These are phyloP conservation scores for Sylvia atricapilla DNA, from an alignment of 2,113 vertebrate genomes.

Conservation along the genomic window DNA sequence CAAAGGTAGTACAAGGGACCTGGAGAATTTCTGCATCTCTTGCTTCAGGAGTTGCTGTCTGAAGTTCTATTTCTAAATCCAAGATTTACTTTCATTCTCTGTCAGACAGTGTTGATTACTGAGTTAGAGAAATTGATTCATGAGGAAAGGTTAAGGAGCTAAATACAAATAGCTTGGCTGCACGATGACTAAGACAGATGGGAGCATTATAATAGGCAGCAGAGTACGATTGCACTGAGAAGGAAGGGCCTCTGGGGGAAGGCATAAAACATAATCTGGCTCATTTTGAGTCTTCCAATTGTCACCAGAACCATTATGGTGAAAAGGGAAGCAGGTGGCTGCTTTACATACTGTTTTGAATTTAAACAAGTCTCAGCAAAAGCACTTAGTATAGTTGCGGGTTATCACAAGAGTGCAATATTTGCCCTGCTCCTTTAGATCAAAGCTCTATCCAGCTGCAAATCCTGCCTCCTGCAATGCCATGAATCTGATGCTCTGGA, in stretches of 20 bases:
- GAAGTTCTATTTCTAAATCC: neutral
- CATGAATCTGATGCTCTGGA: neutral
- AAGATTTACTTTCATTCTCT: conserved; percentile 1
- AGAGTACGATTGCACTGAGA: conserved; percentile 6
- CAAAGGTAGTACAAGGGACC: neutral
- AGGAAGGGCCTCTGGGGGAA: conserved; percentile 34
- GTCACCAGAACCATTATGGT: conserved; percentile 25
- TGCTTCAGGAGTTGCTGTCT: neutral
- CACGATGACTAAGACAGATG: conserved; percentile 31
- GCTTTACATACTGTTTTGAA: conserved; percentile 50
- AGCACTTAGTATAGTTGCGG: neutral
- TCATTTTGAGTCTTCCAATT: conserved; percentile 47
- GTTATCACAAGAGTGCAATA: neutral
- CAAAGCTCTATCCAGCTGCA: neutral
- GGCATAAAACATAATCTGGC: conserved; percentile 32
- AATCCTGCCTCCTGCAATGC: neutral
- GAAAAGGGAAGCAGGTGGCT: conserved; percentile 52
- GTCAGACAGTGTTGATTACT: conserved; percentile 11
- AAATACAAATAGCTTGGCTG: conserved; percentile 44
- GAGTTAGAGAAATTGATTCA: conserved; percentile 35
- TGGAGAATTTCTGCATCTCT: neutral
- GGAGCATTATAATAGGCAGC: conserved; percentile 34
- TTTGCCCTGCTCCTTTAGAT: neutral
- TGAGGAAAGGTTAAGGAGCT: conserved; percentile 44
- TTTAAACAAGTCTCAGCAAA: conserved; percentile 35